These are phyloP conservation scores for Drosophila paulistorum DNA, from an alignment of 1,140 invertebrate genomes.

Conservation along the genomic window DNA sequence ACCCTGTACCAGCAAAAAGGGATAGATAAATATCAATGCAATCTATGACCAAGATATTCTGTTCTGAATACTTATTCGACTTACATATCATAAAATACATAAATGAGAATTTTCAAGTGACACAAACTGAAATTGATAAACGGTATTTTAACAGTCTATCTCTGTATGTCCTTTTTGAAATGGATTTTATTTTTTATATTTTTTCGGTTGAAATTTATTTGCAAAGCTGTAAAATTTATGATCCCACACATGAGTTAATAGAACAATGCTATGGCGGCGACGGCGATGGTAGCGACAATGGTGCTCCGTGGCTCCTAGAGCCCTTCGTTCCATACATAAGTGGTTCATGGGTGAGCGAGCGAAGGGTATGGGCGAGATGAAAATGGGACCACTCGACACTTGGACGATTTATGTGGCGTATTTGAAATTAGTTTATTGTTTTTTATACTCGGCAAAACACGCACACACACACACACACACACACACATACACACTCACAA, in stretches of 20 bases:
- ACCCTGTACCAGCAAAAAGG: background rate
- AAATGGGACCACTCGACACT: constrained; percentile 15
- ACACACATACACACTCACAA: background rate
- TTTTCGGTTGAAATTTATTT: constrained; percentile 53
- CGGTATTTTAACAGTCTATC: background rate
- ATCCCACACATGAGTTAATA: constrained; percentile 73
- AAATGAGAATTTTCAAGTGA: no score
- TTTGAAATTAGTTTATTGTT: constrained; percentile 75
- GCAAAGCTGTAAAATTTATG: constrained; percentile 74
- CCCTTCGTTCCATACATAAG: constrained; percentile 10
- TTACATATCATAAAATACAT: no score
- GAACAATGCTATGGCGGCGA: constrained; percentile 58
- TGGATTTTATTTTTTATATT: background rate
- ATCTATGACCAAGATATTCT: no score
- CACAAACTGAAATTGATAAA: background rate
- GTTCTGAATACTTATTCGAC: no score
- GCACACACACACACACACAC: background rate
- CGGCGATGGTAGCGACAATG: background rate
- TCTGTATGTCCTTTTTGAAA: background rate
- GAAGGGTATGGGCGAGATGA: background rate
- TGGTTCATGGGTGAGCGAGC: constrained; percentile 13
- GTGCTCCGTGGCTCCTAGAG: no score
- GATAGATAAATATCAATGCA: background rate
- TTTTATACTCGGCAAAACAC: constrained; percentile 28
- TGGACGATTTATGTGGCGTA: constrained; percentile 63